A percentile compares a stretch with the other conserved stretches of the same genome.
Conservation (phyloP, 2,888 invertebrate species). For the Sinelater perroti region DNA sequence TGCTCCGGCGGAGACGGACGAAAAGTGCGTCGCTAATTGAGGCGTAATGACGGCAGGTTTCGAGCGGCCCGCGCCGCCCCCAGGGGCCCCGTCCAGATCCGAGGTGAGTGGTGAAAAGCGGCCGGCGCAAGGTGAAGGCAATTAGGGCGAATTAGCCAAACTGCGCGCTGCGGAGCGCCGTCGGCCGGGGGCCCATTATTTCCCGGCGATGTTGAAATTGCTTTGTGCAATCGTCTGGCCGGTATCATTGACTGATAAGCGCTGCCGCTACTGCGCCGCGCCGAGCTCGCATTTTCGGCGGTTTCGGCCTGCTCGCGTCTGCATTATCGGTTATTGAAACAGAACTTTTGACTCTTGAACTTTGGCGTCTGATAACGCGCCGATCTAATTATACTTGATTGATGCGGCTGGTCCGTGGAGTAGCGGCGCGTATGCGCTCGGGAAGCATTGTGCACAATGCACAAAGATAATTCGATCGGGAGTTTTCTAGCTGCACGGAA, state of each 20-base stretch:
- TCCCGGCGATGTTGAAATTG: constrained; percentile 32
- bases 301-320: constrained; percentile 24
- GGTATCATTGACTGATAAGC: constrained; percentile 47
- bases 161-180: constrained; percentile 17
- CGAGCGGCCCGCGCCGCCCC: no score
- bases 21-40: no score
- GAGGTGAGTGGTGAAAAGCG: constrained; percentile 29
- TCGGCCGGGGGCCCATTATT: constrained; percentile 14
- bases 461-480: no score
- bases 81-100: no score
- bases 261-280: constrained; percentile 16
- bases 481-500: no score
- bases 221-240: constrained; percentile 45
- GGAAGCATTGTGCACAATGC: no score
- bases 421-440: constrained; percentile 26
- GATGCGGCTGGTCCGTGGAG: constrained; percentile 32
- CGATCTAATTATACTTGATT: constrained; percentile 39
- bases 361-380: constrained; percentile 47
- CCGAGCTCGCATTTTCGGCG: constrained; percentile 33
- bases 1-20: no score
- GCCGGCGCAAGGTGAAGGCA: constrained; percentile 33
- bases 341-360: constrained; percentile 53
- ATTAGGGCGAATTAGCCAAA: constrained; percentile 36
- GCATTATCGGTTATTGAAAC: constrained; percentile 43
- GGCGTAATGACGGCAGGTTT: no score